These are phyloP conservation scores for Lucifuga dentata DNA, from an alignment of 2,113 vertebrate genomes.

Conservation along the genomic window DNA sequence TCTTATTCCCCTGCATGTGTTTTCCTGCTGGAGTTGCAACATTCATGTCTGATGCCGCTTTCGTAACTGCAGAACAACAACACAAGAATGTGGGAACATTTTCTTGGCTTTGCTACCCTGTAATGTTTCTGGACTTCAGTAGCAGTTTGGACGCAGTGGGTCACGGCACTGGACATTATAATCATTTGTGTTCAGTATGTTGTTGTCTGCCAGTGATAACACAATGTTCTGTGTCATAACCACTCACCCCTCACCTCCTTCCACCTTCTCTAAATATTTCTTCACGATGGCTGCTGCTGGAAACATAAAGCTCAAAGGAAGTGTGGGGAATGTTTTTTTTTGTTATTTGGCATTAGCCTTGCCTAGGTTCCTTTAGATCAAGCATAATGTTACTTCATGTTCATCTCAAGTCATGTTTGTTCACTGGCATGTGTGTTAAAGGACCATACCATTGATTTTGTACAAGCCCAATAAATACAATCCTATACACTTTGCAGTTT, in stretches of 20 bases:
- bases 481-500: too few relatives aligned
- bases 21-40: constrained; percentile 48
- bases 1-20: constrained; percentile 55
- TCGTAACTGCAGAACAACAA: constrained; percentile 43
- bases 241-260: too few relatives aligned
- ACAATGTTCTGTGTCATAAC: too few relatives aligned
- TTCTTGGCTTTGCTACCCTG: constrained; percentile 20
- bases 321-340: not conserved
- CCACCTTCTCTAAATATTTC: not conserved
- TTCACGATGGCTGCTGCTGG: not conserved
- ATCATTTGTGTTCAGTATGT: constrained; percentile 35
- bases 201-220: constrained; percentile 38
- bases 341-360: not conserved
- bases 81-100: constrained; percentile 29
- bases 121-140: constrained; percentile 13
- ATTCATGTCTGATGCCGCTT: constrained; percentile 26
- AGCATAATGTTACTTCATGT: too few relatives aligned
- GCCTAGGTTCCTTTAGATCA: not conserved
- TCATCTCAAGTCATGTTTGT: not conserved
- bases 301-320: too few relatives aligned
- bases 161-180: constrained; percentile 17
- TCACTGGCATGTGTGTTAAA: too few relatives aligned
- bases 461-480: too few relatives aligned
- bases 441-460: too few relatives aligned
- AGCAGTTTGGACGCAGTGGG: constrained; percentile 22